A percentile compares a stretch with the other conserved stretches of the same genome.
Conservation (phyloP, 2,113 vertebrate species). For the Dascyllus trimaculatus region DNA sequence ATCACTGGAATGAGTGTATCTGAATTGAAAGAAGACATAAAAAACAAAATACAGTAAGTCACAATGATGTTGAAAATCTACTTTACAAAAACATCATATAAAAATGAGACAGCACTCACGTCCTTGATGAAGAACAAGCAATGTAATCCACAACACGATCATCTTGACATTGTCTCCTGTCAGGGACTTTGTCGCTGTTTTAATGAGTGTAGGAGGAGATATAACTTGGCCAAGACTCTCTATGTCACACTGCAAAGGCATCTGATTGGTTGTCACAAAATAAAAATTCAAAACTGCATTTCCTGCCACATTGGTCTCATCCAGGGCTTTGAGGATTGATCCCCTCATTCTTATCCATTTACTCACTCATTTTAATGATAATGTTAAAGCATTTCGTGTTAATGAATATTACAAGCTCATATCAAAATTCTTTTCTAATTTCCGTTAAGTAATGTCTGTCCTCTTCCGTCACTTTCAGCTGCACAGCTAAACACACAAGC, state of each 20-base stretch:
- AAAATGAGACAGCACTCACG: constrained; percentile 5
- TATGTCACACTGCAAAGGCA: background rate
- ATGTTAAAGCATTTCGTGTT: too few relatives aligned
- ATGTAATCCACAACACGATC: background rate
- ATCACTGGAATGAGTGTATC: constrained; percentile 25
- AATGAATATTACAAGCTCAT: too few relatives aligned
- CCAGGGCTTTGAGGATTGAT: too few relatives aligned
- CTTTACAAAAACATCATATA: background rate
- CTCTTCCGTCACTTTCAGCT: too few relatives aligned
- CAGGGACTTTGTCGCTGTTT: background rate
- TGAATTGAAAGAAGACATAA: background rate
- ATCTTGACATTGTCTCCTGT: constrained; percentile 10
- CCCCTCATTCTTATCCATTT: too few relatives aligned
- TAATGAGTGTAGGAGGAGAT: background rate
- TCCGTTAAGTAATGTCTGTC: too few relatives aligned
- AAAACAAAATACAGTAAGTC: background rate
- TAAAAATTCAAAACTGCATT: too few relatives aligned
- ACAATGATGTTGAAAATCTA: rapidly evolving
- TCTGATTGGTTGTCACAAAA: constrained; percentile 36
- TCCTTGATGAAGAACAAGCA: constrained; percentile 28
- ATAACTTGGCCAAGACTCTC: too few relatives aligned
- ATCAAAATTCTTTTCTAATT: too few relatives aligned
- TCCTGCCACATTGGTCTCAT: too few relatives aligned
- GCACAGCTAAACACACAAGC: too few relatives aligned
- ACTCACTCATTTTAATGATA: too few relatives aligned